Base-by-base conservation (phyloP, 2,888 invertebrate species). In the Chrysodeixis includens region DNA sequence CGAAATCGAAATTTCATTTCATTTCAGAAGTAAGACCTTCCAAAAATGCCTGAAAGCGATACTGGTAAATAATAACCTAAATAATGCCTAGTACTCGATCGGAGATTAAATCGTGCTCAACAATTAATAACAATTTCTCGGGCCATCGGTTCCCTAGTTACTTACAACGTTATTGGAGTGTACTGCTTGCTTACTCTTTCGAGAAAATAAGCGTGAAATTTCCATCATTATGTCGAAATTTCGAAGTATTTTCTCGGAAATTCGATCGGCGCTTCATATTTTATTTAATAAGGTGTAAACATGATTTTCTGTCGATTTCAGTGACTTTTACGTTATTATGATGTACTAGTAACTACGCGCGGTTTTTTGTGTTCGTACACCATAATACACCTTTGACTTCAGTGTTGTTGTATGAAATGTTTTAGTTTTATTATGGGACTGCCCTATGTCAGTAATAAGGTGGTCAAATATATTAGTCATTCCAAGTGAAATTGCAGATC, bases 201-300 rank as follows among this genome's bases (percentile, higher is more conserved):
- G 46, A 18, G 46, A 49, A 49, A 49, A 49, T 49, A 49, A 49
- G 46, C 46, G 18, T 4, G 20, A 49, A 49, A 49, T 49, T 49
- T 49, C 10, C 46, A 18, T 49, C 46, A 20, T 49, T 18, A 18
- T 18, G 20, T 49, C 10, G 18, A 49, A 49, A 49, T 49, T 20
- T 20, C 46, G 46, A 20, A 9, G 18, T 10, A 49, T 20, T 49
- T 49, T 49, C 18, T 49, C 20, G 20, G 9, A 49, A 18, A 49
- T 49, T 49, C 46, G 46, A 49, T 49, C 46, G 18, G 20, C 46
- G 18, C 20, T 10, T 49, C 46, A 49, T 20, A 49, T 49, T 20
- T 49, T 20, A 10, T 49, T 49, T 49, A 49, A 49, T 49, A 49
- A 49, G 20, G 46, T 49, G 20, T 49, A 18, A 49, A 49, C 20